A percentile compares a stretch with the other conserved stretches of the same genome.
These are phyloP conservation scores for Scalopus aquaticus DNA, from an alignment of 2,113 vertebrate species.

Conservation along the genomic window DNA sequence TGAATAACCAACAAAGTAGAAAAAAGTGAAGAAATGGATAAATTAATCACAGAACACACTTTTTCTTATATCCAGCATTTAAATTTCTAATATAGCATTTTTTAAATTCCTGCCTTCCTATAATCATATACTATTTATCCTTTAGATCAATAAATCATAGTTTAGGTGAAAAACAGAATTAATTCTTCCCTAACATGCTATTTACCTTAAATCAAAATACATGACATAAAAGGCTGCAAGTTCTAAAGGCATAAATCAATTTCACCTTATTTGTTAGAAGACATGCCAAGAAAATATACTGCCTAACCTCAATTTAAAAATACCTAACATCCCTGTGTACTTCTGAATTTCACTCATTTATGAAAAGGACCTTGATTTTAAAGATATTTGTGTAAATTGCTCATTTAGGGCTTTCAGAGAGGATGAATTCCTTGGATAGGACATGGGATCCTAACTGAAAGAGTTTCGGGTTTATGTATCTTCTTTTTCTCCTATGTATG, in stretches of 20 bases:
- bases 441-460: background rate
- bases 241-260: background rate
- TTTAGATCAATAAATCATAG: background rate
- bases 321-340: background rate
- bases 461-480: background rate
- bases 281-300: background rate
- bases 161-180: background rate
- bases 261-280: background rate
- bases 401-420: background rate
- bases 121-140: background rate
- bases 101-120: background rate
- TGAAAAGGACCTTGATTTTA: background rate
- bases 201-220: background rate
- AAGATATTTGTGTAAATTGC: background rate
- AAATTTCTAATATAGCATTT: background rate
- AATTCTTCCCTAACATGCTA: background rate
- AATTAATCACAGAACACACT: background rate
- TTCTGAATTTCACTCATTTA: background rate
- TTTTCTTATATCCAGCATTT: background rate
- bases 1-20: background rate
- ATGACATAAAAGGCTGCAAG: background rate
- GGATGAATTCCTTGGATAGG: background rate
- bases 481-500: background rate
- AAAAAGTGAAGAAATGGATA: background rate
- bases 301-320: background rate